Base-by-base conservation (phyloP, 2,888 invertebrate genomes). In the Automeris io region DNA sequence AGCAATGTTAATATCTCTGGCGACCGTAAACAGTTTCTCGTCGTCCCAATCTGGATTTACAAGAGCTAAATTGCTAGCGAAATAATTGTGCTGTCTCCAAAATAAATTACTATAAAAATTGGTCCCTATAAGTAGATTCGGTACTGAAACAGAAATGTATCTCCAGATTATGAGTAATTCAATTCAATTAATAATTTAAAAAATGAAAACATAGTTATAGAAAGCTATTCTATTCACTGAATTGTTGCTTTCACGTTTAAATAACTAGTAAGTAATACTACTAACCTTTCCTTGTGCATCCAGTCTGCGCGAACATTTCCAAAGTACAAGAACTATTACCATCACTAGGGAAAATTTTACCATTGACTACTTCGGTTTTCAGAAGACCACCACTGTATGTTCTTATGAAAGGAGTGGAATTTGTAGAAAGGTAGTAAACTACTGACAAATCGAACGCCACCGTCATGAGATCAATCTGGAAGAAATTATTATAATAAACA, bases 381-480 rank as follows among this genome's bases (percentile, higher is more conserved):
- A 50, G 4, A 12, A 37, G 25, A 0, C 50, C 50, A 2, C 45
- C 41, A 2, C 33, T 24, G 9, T 19, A 44, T 3, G 33, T 29
- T 12, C 49, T 41, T 1, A 42, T 1, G 13, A 41, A 19, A 5
- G 4, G 40, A 8, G 5, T 25, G 7, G 18, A 29, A 3, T 16
- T 9, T 2, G 18, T 5, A 2, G 9, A 35, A 48, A 3, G 4
- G 7, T 57, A 54, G 19, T 69, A 69, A 0, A 69, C 21, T 1
- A 50, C 39, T 0, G 62, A 62, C 3, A 64, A 23, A 33, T 69
- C 69, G 11, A 60, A 49, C 1, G 46, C 12, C 1, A 62, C 54
- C 2, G 68, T 65, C 2, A 60, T 53, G 5, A 57, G 54, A 3
- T 55, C 47, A 6, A 65, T 54, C 69, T 69, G 39, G 3, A 51